These are phyloP conservation scores for Megaceryle maxima DNA, from an alignment of 2,113 vertebrate species.

Conservation along the genomic window DNA sequence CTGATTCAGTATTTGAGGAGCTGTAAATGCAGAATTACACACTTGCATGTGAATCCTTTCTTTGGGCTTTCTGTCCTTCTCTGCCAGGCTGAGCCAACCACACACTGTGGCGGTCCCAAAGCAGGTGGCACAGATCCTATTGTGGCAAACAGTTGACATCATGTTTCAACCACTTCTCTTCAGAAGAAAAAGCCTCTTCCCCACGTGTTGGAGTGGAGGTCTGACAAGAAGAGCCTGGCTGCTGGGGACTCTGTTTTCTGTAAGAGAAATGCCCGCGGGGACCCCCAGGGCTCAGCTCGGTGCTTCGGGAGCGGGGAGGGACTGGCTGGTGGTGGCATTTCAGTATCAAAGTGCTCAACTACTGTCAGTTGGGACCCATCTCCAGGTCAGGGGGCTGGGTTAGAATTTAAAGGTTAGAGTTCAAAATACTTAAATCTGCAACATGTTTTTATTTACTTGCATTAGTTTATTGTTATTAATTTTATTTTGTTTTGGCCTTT, in stretches of 20 bases:
- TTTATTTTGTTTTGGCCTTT: neutral
- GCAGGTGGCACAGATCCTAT: neutral
- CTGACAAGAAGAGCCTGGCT: neutral
- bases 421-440: no score
- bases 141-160: neutral
- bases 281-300: no score
- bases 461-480: neutral
- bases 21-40: neutral
- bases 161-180: neutral
- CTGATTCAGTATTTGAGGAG: neutral
- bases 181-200: neutral
- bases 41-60: neutral
- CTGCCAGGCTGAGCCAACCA: neutral
- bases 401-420: no score
- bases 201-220: neutral
- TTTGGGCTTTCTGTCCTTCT: neutral
- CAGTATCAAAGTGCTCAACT: no score
- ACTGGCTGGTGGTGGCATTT: no score
- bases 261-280: no score
- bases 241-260: neutral
- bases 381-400: no score
- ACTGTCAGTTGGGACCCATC: no score
- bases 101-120: neutral
- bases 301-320: no score
- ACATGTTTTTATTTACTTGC: neutral